Percentiles rank a stretch among this genome's conserved stretches.
Evolutionary conservation across 1,140 invertebrate species (phyloP).

Genomic region (Drosophila navojoa): DNA sequence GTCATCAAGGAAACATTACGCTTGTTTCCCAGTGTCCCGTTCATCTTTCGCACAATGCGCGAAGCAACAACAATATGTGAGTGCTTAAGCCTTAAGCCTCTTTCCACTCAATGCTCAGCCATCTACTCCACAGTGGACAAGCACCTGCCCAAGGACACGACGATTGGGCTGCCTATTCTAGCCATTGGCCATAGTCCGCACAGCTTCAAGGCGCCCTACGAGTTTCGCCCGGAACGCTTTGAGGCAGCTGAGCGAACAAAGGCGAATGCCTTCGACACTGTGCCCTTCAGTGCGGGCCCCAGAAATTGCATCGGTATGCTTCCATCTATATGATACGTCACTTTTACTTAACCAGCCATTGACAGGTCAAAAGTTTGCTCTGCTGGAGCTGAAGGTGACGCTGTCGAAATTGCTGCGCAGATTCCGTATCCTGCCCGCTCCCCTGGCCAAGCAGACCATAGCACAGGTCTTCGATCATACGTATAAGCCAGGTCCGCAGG

Average conservation of each 20-base stretch:
- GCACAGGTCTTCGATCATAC: slow-evolving; percentile 31
- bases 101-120: neutral
- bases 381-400: slow-evolving; percentile 84
- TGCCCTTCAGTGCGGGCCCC: slow-evolving; percentile 86
- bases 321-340: neutral
- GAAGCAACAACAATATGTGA: slow-evolving; percentile 57
- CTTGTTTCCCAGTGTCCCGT: slow-evolving; percentile 88
- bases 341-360: slow-evolving; percentile 7
- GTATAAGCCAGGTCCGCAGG: slow-evolving; percentile 39
- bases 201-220: slow-evolving; percentile 88
- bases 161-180: slow-evolving; percentile 47
- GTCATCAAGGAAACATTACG: slow-evolving; percentile 88
- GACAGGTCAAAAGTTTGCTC: slow-evolving; percentile 84
- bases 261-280: slow-evolving; percentile 85
- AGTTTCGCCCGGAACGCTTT: slow-evolving; percentile 92
- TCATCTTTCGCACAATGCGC: slow-evolving; percentile 85
- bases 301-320: slow-evolving; percentile 71
- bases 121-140: slow-evolving; percentile 38
- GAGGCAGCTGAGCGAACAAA: slow-evolving; percentile 75
- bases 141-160: slow-evolving; percentile 48
- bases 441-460: slow-evolving; percentile 37
- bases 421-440: slow-evolving; percentile 56
- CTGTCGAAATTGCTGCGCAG: slow-evolving; percentile 81
- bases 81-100: neutral
- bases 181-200: slow-evolving; percentile 61